phyloP scores from a whole-genome alignment of 2,888 invertebrate genomes.

The Athrips mouffetella region DNA sequence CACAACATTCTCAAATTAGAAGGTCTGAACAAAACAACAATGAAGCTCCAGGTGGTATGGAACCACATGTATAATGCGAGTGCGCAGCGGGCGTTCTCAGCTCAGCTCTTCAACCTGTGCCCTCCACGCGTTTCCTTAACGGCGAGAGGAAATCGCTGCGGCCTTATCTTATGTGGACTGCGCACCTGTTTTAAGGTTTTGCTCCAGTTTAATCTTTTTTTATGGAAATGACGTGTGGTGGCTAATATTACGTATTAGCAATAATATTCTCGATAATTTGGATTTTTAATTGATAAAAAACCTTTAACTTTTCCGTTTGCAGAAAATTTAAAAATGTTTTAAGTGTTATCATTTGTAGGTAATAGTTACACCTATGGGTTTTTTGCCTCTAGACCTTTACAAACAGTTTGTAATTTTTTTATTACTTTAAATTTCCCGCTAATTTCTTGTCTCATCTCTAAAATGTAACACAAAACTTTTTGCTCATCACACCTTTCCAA shows the following conservation, averaged over 20 bases:
- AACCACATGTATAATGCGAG: slow-evolving; percentile 33
- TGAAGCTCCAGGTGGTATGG: slow-evolving; percentile 30
- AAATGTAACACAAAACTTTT: slow-evolving; percentile 34
- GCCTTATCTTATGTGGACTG: slow-evolving; percentile 39
- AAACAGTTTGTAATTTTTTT: too few species aligned
- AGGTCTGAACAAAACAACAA: slow-evolving; percentile 19
- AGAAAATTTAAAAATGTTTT: too few species aligned
- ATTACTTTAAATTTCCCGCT: too few species aligned
- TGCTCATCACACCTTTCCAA: slow-evolving; percentile 46
- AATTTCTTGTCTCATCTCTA: neutral
- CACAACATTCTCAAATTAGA: slow-evolving; percentile 8
- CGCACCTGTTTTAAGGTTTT: slow-evolving; percentile 33
- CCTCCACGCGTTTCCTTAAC: slow-evolving; percentile 53
- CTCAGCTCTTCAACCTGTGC: slow-evolving; percentile 56
- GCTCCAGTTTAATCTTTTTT: too few species aligned
- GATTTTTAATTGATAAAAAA: too few species aligned
- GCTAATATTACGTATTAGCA: too few species aligned
- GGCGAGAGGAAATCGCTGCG: slow-evolving; percentile 40
- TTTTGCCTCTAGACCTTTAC: too few species aligned
- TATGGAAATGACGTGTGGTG: too few species aligned
- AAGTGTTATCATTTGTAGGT: too few species aligned
- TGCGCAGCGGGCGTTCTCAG: slow-evolving; percentile 41
- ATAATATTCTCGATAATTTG: too few species aligned
- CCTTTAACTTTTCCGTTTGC: too few species aligned
- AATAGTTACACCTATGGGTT: too few species aligned